Evolutionary conservation across 2,797 vertebrate genomes (phyloP), one percentile per base, ranked within the genome.

Genomic region (Lutjanus campechanus): DNA sequence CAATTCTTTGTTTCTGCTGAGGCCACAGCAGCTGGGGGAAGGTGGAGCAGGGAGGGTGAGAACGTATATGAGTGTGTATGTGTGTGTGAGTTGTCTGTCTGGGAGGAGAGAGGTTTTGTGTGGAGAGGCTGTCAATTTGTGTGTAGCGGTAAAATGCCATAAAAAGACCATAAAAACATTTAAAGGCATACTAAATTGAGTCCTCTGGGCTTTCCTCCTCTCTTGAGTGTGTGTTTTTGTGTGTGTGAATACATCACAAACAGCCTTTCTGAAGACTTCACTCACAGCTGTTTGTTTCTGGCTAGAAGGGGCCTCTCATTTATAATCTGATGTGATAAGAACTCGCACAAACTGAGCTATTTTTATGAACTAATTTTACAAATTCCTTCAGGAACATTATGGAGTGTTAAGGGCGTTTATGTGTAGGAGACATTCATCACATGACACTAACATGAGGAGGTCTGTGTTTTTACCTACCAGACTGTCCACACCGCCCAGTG

Each of bases 401-500:
- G 0, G 5, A 17, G 22, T 40, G 25, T 2, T 19, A 1, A 29
- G 11, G 25, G 56, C 51, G 61, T 68, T 60, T 36, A 2, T 36
- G 50, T 47, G 22, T 3, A 15, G 4, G 40, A 53, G 29, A 15
- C 7, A 1, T 59, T 43, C 17, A 47, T 19, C 40, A 13, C n/a
- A 4, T 60, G 67, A 5, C 50, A 43, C 25, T 20, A 1, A 20
- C 13, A 41, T 20, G 13, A 50, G 40, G 19, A 41, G 41, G n/a
- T 15, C 3, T 47, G 50, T 43, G 56, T 77, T 83, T 25, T 46
- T 22, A 91, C 96, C 93, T 95, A 99, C 98, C 98, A 99, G 95
- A 1, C 90, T 92, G 73, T 99, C 96, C 20, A 98, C 96, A 17
- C 96, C 96, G 0, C 95, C 95, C 81, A 99, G 95, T 0, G 97